Percentiles rank a stretch among this genome's conserved stretches.
These are phyloP conservation scores for Xestobium rufovillosum DNA, from an alignment of 2,888 invertebrate species.

Conservation along the genomic window DNA sequence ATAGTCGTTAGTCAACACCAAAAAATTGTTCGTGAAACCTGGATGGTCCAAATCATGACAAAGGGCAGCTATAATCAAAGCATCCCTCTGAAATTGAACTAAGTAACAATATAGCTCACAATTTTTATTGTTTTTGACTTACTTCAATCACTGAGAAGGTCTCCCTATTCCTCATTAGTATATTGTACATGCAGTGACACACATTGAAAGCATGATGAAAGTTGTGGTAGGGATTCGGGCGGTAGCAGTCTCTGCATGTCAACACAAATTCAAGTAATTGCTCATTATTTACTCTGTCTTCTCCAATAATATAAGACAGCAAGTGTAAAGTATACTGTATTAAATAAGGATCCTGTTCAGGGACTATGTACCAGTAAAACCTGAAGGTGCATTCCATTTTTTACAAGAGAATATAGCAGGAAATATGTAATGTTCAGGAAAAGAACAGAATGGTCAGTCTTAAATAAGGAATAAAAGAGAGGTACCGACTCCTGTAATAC, in stretches of 20 bases:
- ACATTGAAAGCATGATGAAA: slow-evolving; percentile 57
- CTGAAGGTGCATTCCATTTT: no score
- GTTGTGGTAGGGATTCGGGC: slow-evolving; percentile 54
- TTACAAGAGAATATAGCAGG: no score
- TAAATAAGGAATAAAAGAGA: no score
- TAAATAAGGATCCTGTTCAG: slow-evolving; percentile 46
- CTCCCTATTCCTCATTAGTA: slow-evolving; percentile 45
- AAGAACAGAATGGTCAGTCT: no score
- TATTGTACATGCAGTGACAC: slow-evolving; percentile 53
- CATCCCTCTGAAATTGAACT: slow-evolving; percentile 42
- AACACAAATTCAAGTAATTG: slow-evolving; percentile 46
- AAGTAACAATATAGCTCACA: no score
- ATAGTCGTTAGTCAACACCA: slow-evolving; percentile 48
- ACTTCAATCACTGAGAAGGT: slow-evolving; percentile 48
- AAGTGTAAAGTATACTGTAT: slow-evolving; percentile 48
- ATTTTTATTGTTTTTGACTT: no score
- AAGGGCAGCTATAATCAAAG: slow-evolving; percentile 50
- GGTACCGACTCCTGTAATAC: no score
- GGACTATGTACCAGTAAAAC: slow-evolving; percentile 51
- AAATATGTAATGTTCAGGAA: no score
- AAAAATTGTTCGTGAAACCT: slow-evolving; percentile 55
- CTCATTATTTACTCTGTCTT: slow-evolving; percentile 39
- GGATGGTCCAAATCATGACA: slow-evolving; percentile 59
- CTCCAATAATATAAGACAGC: slow-evolving; percentile 46
- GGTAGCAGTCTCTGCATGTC: slow-evolving; percentile 45